A percentile compares a stretch with the other conserved stretches of the same genome.
Conservation (phyloP, 2,888 invertebrate species). For the Vesta saturnalis region DNA sequence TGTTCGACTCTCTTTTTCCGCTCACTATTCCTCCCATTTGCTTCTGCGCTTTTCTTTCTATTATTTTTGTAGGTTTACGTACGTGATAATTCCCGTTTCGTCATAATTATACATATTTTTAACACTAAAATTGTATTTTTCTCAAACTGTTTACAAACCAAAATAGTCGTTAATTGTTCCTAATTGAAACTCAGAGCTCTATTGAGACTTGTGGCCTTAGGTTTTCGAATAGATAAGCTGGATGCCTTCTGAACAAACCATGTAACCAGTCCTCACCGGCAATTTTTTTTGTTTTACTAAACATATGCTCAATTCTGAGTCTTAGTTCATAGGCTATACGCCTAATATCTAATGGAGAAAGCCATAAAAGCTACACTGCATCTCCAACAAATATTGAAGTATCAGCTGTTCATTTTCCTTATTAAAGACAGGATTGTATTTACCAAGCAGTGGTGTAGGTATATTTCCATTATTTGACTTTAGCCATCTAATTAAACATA, state of each 20-base stretch:
- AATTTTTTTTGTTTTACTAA: neutral
- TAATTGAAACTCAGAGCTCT: neutral
- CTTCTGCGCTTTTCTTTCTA: neutral
- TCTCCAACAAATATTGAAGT: neutral
- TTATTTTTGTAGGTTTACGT: neutral
- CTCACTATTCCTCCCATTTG: neutral
- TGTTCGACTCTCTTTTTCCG: neutral
- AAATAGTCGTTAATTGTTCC: neutral
- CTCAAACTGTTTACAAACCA: neutral
- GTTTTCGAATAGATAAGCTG: neutral
- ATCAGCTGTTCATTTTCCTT: neutral
- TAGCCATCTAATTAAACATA: too few species aligned
- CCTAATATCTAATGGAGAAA: neutral
- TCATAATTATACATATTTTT: neutral
- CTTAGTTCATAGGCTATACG: too few species aligned
- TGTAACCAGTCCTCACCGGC: neutral
- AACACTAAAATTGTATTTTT: neutral
- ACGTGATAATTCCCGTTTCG: neutral
- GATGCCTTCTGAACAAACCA: neutral
- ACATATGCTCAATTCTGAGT: neutral
- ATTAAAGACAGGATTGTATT: neutral
- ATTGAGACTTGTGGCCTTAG: too few species aligned
- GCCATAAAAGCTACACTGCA: neutral
- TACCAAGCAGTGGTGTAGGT: too few species aligned
- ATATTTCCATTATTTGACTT: too few species aligned